Evolutionary conservation across 1,140 invertebrate genomes (phyloP), one percentile per base, ranked within the genome.

Genomic region (Mycetomoellerius zeteki): DNA sequence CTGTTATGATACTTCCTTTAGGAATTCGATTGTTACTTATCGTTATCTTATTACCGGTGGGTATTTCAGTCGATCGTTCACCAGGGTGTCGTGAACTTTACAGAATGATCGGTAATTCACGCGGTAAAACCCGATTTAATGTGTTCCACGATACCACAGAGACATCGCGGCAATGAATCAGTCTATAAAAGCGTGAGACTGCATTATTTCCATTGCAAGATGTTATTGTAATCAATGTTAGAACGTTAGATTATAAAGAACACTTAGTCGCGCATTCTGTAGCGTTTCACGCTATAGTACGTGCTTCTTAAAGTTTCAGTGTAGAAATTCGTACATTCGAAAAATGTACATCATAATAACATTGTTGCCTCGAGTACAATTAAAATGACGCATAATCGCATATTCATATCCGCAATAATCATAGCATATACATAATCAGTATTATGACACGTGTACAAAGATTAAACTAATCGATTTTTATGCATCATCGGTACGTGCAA

Each of bases 41-140:
- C 52, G 88, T 75, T 71, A 37, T 27, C 16, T 81, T 75, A 73
- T 60, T 87, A 33, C 30, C 27, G 24, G 8, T 58, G 58, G 50
- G 64, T 60, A 88, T 86, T 90, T 86, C 78, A 76, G 14, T 43
- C 27, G 37, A 81, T 72, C 52, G 43, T 58, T 52, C 24, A 27
- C 27, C 27, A 37, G 62, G 50, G 50, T 62, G 60, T 60, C 80
- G 52, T 88, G 58, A 75, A 76, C 75, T 56, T 71, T 56, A 75
- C 60, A 2, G 86, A 88, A 86, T 90, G 58, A 76, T 69, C 56
- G 14, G 52, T 81, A 82, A 90, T 88, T 90, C 47, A 81, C 43
- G 24, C 21, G 47, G 47, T 69, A 64, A 85, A 58, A 56, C 10
- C 14, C 52, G 43, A 65, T 43, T 90, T 87, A 80, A 75, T 65